phyloP scores from a whole-genome alignment of 2,113 vertebrate species.

The Rhabdornis inornatus region DNA sequence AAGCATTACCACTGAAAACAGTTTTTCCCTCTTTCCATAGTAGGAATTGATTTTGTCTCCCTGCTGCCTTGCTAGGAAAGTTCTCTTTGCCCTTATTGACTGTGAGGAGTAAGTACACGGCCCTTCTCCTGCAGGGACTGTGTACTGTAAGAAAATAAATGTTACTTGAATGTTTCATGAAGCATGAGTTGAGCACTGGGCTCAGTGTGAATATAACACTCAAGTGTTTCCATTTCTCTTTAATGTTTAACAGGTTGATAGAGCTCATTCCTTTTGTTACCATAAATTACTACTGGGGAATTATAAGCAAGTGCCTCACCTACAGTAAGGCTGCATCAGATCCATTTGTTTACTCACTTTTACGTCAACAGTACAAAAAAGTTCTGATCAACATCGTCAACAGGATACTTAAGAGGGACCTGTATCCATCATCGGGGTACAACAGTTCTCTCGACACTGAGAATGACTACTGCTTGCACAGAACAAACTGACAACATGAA shows the following conservation, averaged over 20 bases:
- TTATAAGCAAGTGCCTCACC: slow-evolving; percentile 77
- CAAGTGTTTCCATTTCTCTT: slow-evolving; percentile 22
- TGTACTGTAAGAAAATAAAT: neutral
- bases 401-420: slow-evolving; percentile 70
- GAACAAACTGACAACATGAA: slow-evolving; percentile 57
- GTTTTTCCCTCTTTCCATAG: neutral
- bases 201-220: neutral
- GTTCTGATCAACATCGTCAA: slow-evolving; percentile 73
- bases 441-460: slow-evolving; percentile 76
- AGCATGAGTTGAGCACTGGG: neutral
- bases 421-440: slow-evolving; percentile 68
- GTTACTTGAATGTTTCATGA: slow-evolving; percentile 34
- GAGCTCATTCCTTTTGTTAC: slow-evolving; percentile 76
- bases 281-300: slow-evolving; percentile 76
- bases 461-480: slow-evolving; percentile 71
- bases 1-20: neutral
- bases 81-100: neutral
- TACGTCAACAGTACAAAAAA: slow-evolving; percentile 79
- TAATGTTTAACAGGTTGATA: slow-evolving; percentile 75
- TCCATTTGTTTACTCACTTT: slow-evolving; percentile 78
- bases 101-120: neutral
- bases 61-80: neutral
- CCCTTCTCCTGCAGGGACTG: neutral
- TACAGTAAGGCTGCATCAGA: slow-evolving; percentile 80
- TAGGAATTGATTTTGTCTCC: neutral